These are phyloP conservation scores for Eublepharis macularius DNA, from an alignment of 2,113 vertebrate genomes.

Conservation along the genomic window DNA sequence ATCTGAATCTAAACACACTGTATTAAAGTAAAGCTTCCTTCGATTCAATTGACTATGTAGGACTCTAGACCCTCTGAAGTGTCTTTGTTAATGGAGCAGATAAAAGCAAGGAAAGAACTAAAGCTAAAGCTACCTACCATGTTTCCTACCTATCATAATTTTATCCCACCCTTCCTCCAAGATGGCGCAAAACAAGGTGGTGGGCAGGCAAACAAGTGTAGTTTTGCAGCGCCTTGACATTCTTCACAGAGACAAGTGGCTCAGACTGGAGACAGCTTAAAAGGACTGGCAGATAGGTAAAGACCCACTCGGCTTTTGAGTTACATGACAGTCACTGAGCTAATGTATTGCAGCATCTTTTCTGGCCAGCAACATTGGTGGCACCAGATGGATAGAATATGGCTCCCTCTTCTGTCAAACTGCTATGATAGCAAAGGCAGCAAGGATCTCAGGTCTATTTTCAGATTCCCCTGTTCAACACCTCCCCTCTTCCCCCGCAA, in stretches of 20 bases:
- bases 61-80: background rate
- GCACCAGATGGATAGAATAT: background rate
- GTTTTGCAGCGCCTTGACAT: background rate
- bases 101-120: background rate
- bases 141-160: too few relatives aligned
- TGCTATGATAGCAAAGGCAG: background rate
- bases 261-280: background rate
- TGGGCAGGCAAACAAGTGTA: too few relatives aligned
- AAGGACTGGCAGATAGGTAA: background rate
- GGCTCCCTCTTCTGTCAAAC: background rate
- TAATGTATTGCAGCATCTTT: background rate
- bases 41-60: background rate
- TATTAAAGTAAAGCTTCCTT: background rate
- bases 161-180: background rate
- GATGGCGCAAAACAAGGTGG: background rate
- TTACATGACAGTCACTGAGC: background rate
- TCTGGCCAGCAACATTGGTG: background rate
- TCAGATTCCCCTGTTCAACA: background rate
- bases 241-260: too few relatives aligned
- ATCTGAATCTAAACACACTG: background rate
- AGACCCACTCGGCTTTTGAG: background rate
- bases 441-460: background rate
- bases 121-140: background rate
- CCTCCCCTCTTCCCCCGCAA: too few relatives aligned
- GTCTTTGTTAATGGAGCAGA: background rate